These are phyloP conservation scores for Fukomys damarensis DNA, from an alignment of 2,113 vertebrate species.

Conservation along the genomic window DNA sequence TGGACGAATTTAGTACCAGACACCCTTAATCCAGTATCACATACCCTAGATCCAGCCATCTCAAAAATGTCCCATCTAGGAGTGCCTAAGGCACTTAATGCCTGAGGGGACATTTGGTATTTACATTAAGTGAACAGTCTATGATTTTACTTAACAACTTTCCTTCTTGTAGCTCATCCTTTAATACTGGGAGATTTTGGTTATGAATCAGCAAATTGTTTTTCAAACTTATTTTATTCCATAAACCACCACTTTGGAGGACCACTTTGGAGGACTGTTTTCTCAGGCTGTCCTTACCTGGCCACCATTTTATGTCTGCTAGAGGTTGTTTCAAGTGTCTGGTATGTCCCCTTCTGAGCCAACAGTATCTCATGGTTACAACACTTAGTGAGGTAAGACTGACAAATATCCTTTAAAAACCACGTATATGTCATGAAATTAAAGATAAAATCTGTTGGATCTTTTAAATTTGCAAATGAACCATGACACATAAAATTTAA, in stretches of 20 bases:
- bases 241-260: not conserved
- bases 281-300: not conserved
- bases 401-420: not conserved
- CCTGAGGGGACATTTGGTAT: not conserved
- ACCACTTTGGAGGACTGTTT: fast-evolving
- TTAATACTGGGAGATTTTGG: not conserved
- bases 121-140: not conserved
- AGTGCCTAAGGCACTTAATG: not conserved
- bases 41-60: not conserved
- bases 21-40: not conserved
- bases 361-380: not conserved
- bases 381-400: not conserved
- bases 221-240: not conserved
- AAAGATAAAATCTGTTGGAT: not conserved
- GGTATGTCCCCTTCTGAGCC: not conserved
- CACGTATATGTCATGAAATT: not conserved
- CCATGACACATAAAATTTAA: not conserved
- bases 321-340: not conserved
- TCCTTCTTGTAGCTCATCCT: not conserved
- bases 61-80: not conserved
- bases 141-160: not conserved
- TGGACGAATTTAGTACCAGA: not conserved
- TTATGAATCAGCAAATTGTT: not conserved
- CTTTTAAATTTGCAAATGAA: not conserved
- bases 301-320: not conserved